These are phyloP conservation scores for Aplidium turbinatum DNA, from an alignment of 23 tunicate genomes.

Conservation along the genomic window DNA sequence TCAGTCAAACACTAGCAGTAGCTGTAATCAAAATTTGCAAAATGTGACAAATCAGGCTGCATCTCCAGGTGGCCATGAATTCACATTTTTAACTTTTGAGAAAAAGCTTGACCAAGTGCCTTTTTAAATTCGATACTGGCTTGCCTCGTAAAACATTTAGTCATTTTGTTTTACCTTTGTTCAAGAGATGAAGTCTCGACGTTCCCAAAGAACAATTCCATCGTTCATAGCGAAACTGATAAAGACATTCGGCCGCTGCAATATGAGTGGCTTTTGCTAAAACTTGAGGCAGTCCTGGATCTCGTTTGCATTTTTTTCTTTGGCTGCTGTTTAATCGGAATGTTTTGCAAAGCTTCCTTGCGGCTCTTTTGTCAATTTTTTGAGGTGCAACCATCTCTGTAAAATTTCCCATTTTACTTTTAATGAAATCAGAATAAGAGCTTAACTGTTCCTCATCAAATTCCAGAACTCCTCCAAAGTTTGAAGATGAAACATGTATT, in stretches of 20 bases:
- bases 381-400: conserved; percentile 46
- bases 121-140: too few species aligned
- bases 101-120: too few species aligned
- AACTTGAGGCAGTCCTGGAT: conserved; percentile 88
- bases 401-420: conserved; percentile 3
- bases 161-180: conserved; percentile 75
- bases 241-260: conserved; percentile 81
- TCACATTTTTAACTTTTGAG: too few species aligned
- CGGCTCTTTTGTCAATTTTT: conserved; percentile 51
- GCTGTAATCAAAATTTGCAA: too few species aligned
- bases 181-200: conserved; percentile 62
- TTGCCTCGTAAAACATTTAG: too few species aligned
- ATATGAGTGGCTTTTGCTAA: conserved; percentile 75
- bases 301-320: conserved; percentile 62
- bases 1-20: too few species aligned
- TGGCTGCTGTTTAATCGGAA: conserved; percentile 59
- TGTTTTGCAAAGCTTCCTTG: conserved; percentile 66
- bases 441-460: conserved; percentile 12
- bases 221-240: conserved; percentile 78
- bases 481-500: not conserved
- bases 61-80: too few species aligned
- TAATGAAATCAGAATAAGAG: conserved; percentile 24
- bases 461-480: not conserved
- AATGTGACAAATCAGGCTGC: too few species aligned
- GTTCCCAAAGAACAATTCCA: conserved; percentile 87